Evolutionary conservation across 2,113 vertebrate genomes (phyloP).

Genomic region (Jaculus jaculus): DNA sequence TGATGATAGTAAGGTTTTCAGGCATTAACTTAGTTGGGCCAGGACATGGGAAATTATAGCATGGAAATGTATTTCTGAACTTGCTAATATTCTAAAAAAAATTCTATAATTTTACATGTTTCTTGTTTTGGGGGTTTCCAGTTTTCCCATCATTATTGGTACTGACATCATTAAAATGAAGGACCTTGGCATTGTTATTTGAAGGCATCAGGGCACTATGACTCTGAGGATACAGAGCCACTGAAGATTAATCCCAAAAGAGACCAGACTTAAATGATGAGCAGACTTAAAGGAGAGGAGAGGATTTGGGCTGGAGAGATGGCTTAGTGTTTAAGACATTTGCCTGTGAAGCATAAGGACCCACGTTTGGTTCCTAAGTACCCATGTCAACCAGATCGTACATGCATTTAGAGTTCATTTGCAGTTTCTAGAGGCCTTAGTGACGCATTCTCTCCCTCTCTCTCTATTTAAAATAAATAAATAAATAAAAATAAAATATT

Average conservation of each 20-base stretch:
- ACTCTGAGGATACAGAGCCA: neutral
- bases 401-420: no score
- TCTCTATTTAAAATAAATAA: no score
- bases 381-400: no score
- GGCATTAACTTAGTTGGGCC: neutral
- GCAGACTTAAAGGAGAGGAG: no score
- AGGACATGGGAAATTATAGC: neutral
- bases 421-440: no score
- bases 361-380: no score
- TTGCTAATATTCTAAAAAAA: neutral
- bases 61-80: neutral
- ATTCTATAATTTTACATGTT: conserved; percentile 3
- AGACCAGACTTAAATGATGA: neutral
- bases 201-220: neutral
- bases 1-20: neutral
- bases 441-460: no score
- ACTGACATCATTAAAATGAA: conserved; percentile 19
- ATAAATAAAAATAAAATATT: neutral
- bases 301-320: no score
- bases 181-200: neutral
- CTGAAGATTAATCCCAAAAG: neutral
- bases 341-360: no score
- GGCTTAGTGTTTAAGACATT: no score
- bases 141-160: neutral
- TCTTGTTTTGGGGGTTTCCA: neutral